Evolutionary conservation across 2,113 vertebrate species (phyloP).

Genomic region (Mellivora capensis): DNA sequence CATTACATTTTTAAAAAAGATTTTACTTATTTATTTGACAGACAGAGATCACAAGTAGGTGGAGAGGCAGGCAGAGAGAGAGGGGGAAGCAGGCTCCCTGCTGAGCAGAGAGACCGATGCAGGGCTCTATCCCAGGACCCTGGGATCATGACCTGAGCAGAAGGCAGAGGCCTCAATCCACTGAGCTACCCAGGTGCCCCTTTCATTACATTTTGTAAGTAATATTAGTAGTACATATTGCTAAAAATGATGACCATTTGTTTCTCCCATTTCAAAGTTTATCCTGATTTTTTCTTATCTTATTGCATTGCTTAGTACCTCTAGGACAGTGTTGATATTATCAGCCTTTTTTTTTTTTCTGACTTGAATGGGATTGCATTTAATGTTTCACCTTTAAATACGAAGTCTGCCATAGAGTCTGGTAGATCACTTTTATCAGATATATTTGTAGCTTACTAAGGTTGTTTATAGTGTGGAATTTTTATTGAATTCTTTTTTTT

Average conservation of each 20-base stretch:
- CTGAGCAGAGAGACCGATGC: no score
- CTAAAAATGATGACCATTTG: neutral
- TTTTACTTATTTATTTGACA: no score
- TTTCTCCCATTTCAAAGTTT: neutral
- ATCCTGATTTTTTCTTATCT: neutral
- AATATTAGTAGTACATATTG: neutral
- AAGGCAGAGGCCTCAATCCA: no score
- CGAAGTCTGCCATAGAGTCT: neutral
- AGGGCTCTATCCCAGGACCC: no score
- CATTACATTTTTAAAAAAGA: neutral
- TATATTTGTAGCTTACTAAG: neutral
- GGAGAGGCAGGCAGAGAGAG: no score
- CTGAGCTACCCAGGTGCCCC: no score
- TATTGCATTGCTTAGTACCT: neutral
- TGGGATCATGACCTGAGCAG: no score
- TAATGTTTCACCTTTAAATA: neutral
- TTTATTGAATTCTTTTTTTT: neutral
- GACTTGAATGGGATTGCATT: neutral
- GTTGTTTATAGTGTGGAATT: neutral
- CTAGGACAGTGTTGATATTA: neutral
- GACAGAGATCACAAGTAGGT: no score
- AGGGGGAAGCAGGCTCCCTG: no score
- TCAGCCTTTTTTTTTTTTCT: neutral
- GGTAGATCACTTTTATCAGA: neutral
- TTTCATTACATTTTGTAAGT: neutral